Evolutionary conservation across 2,888 invertebrate species (phyloP), one percentile per base, ranked within the genome.

Genomic region (Dynastes grantii): DNA sequence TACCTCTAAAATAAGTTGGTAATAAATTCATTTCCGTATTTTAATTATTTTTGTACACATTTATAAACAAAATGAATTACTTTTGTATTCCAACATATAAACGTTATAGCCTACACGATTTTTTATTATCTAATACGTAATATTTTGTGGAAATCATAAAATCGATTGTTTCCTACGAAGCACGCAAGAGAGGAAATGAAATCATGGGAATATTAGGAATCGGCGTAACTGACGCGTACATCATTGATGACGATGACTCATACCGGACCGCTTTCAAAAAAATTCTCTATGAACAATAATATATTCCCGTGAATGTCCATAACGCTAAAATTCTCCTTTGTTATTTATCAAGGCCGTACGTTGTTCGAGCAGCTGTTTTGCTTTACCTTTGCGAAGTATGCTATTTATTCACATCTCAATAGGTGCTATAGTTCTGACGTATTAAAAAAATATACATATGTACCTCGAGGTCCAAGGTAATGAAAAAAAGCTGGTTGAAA

Each of bases 171-270:
- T 6, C 8, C 8, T 45, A 45, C 8, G 45, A 45, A 9, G 2
- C 45, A 45, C 45, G 45, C 8, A 11, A 11, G 8, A 45, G 11
- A 61, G 61, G 61, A 61, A 61, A 11, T 61, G 29, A 61, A 6
- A 29, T 61, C 29, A 61, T 61, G 11, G 22, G 27, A 29, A 61
- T 61, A 8, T 22, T 61, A 9, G 8, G 1, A 29, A 61, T 29
- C 61, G 6, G 29, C n/a, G 9, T 51, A 9, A 2, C 2, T 58
- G 58, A 58, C 58, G 58, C 58, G 61, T 61, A 9, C 29, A 29
- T 29, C 32, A 13, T 11, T 9, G 61, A 61, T 61, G 61, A 61
- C 29, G 61, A 61, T 61, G 61, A 61, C 61, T 61, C 61, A 61
- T 29, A 2, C 11, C 27, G 29, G 22, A 61, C 29, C 22, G 13